These are phyloP conservation scores for Oreochromis tanganicae DNA, from an alignment of 2,113 vertebrate genomes.

Conservation along the genomic window DNA sequence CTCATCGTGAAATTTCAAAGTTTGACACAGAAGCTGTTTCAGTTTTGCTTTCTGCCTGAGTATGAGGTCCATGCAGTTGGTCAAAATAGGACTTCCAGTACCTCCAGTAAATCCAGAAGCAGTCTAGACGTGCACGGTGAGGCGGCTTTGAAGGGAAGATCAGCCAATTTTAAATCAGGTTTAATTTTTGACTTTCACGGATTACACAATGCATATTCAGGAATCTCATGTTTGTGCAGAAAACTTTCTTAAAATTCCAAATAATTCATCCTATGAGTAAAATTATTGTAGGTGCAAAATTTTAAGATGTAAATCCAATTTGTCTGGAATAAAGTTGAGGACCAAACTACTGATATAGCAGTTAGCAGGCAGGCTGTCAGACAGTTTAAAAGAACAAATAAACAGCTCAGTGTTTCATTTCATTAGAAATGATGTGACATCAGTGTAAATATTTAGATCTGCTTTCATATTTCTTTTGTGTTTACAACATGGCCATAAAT, in stretches of 20 bases:
- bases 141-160: background rate
- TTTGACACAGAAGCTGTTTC: background rate
- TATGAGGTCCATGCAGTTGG: background rate
- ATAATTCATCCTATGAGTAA: background rate
- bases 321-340: background rate
- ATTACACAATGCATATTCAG: background rate
- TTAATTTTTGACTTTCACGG: background rate
- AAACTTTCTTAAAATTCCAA: background rate
- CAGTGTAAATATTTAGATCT: background rate
- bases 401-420: background rate
- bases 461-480: background rate
- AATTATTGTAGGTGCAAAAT: background rate
- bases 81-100: background rate
- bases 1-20: background rate
- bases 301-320: background rate
- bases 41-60: background rate
- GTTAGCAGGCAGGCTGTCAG: background rate
- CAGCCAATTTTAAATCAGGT: background rate
- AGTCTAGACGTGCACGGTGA: background rate
- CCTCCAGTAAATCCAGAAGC: background rate
- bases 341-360: background rate
- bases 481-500: background rate
- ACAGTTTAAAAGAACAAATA: background rate
- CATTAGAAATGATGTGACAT: background rate
- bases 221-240: background rate